phyloP scores from a whole-genome alignment of 2,797 vertebrate genomes.

The Margarornis squamiger region DNA sequence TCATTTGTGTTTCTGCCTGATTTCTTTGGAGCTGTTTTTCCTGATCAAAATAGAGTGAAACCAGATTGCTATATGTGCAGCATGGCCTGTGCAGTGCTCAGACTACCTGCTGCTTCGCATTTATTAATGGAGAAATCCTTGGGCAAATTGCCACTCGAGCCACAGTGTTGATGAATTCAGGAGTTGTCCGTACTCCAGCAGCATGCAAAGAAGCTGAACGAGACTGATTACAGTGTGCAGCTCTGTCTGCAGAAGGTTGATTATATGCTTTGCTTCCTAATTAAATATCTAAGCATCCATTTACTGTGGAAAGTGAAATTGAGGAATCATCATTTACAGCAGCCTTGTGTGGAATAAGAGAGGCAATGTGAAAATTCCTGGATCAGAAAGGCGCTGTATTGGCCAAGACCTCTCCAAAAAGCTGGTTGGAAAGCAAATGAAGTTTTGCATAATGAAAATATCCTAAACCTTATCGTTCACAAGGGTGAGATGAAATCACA shows the following conservation, averaged over 20 bases:
- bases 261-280: conserved; percentile 52
- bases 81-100: not conserved
- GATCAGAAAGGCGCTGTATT: not conserved
- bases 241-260: conserved; percentile 22
- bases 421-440: not conserved
- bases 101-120: conserved; percentile 41
- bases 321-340: not conserved
- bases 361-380: not conserved
- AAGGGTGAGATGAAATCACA: not conserved
- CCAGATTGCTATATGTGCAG: not conserved
- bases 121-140: conserved; percentile 46
- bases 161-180: conserved; percentile 38
- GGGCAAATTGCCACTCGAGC: conserved; percentile 42
- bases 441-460: not conserved
- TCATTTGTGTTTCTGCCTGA: not conserved
- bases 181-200: not conserved
- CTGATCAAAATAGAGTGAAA: not conserved
- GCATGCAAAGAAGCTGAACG: not conserved
- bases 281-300: conserved; percentile 36
- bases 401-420: not conserved
- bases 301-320: not conserved
- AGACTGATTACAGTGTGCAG: conserved; percentile 9
- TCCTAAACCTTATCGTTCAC: not conserved
- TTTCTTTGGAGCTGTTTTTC: not conserved
- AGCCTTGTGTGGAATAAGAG: not conserved